phyloP scores from a whole-genome alignment of 2,113 vertebrate genomes.

The Thermophis baileyi region DNA sequence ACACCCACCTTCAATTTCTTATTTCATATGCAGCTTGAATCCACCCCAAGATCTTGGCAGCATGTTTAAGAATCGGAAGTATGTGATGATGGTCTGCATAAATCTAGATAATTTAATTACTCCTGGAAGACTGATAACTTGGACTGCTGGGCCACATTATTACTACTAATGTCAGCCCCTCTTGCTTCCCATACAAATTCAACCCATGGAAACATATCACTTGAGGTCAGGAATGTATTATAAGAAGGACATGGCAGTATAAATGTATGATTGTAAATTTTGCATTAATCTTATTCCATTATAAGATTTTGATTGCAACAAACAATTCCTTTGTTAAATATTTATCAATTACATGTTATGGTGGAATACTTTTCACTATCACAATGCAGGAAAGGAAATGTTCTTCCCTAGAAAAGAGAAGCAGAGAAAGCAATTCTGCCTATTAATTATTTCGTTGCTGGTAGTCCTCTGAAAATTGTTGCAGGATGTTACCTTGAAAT shows the following conservation, averaged over 20 bases:
- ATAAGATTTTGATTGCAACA: neutral
- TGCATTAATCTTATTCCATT: neutral
- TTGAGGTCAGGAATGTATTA: neutral
- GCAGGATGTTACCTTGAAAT: no score
- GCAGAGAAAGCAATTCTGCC: neutral
- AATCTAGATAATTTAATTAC: constrained; percentile 49
- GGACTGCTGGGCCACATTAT: constrained; percentile 41
- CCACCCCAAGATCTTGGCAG: constrained; percentile 37
- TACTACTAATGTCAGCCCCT: constrained; percentile 57
- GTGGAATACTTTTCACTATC: neutral
- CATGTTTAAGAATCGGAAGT: constrained; percentile 27
- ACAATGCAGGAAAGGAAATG: neutral
- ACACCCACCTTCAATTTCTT: neutral
- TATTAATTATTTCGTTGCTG: neutral
- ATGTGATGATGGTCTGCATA: constrained; percentile 37
- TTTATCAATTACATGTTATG: neutral
- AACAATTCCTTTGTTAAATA: neutral
- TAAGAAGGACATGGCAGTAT: neutral
- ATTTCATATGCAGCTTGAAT: accelerated
- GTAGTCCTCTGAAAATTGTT: neutral
- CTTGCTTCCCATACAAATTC: constrained; percentile 61
- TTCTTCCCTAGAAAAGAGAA: neutral
- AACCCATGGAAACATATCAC: constrained; percentile 32
- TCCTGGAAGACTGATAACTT: constrained; percentile 58
- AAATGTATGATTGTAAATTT: neutral